A percentile compares a stretch with the other conserved stretches of the same genome.
Evolutionary conservation across 1,140 invertebrate genomes (phyloP).

Genomic region (Euura saliciscinereae): DNA sequence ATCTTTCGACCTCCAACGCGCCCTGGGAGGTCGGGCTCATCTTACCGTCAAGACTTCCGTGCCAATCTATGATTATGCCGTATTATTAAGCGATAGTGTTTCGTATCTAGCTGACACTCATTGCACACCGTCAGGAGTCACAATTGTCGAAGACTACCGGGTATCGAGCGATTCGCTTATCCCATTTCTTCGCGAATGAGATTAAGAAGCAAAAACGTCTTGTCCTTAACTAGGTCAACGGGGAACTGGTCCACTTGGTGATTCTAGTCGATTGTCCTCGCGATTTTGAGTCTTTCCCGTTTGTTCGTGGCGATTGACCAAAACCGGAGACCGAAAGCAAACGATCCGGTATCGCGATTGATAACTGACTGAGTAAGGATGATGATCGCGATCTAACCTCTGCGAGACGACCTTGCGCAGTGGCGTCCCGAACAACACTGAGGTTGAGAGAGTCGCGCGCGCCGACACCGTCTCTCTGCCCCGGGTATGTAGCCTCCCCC

Average conservation of each 20-base stretch:
- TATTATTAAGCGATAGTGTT: neutral
- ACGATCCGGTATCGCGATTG: neutral
- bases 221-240: neutral
- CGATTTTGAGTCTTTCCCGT: too few relatives aligned
- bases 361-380: neutral
- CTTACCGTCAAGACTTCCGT: conserved; percentile 34
- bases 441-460: conserved; percentile 40
- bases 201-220: neutral
- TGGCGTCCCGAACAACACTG: conserved; percentile 55
- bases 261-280: neutral
- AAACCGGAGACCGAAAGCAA: too few relatives aligned
- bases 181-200: neutral
- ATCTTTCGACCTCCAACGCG: conserved; percentile 68
- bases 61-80: conserved; percentile 9
- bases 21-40: conserved; percentile 69
- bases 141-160: neutral
- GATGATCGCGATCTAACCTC: neutral
- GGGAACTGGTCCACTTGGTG: neutral
- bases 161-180: neutral
- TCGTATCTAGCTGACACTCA: neutral
- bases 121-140: too few relatives aligned
- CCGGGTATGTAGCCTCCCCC: conserved; percentile 30
- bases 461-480: conserved; percentile 43
- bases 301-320: too few relatives aligned
- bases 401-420: conserved; percentile 36